Conservation (phyloP, 2,888 invertebrate genomes). For the Eupithecia tripunctaria region DNA sequence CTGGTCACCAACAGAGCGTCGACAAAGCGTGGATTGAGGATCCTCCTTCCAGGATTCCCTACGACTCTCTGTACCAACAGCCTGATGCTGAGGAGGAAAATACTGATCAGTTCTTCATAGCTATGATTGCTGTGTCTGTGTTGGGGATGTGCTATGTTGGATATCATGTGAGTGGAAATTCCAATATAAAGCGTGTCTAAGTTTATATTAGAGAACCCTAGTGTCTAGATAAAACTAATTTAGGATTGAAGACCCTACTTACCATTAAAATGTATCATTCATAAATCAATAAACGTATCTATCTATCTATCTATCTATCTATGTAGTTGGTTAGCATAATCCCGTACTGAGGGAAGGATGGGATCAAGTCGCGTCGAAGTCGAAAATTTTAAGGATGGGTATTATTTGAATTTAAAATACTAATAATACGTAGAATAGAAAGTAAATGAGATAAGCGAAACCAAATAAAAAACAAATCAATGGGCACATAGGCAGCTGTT, state of each 20-base stretch:
- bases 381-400: no score
- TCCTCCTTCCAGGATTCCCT: constrained; percentile 90
- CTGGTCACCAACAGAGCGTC: constrained; percentile 83
- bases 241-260: no score
- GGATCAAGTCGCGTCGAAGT: no score
- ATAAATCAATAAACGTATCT: no score
- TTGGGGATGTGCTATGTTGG: constrained; percentile 83
- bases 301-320: no score
- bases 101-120: constrained; percentile 91
- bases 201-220: no score
- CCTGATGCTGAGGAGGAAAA: constrained; percentile 91
- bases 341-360: no score
- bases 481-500: background rate
- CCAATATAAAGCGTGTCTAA: no score
- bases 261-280: no score
- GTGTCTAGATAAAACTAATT: no score
- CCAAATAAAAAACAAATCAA: background rate
- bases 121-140: constrained; percentile 89
- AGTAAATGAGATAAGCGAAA: background rate
- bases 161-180: constrained; percentile 86
- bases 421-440: background rate
- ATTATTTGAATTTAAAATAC: no score
- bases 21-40: constrained; percentile 94
- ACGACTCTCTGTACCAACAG: constrained; percentile 89
- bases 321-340: no score